Evolutionary conservation across 2,797 vertebrate genomes (phyloP).

Genomic region (Xiphophorus birchmanni): DNA sequence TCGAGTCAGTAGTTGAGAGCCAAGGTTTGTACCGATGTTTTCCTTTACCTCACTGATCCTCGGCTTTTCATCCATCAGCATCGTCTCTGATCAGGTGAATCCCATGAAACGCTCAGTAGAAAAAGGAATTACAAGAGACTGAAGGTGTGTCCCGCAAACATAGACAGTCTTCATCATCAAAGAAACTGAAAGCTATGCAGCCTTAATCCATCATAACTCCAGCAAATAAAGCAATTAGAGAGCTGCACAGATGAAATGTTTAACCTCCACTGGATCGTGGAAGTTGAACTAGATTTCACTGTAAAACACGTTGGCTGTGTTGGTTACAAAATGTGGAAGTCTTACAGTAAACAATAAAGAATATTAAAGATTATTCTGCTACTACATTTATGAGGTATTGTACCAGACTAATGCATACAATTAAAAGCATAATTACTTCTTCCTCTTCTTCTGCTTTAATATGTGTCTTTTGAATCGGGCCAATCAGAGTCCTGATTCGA

Average conservation of each 20-base stretch:
- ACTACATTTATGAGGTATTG: not conserved
- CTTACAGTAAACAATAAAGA: not conserved
- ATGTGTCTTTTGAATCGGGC: not conserved
- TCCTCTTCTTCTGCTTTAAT: not conserved
- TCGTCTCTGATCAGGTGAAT: not conserved
- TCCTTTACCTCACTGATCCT: not conserved
- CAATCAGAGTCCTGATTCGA: not conserved
- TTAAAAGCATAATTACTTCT: not conserved
- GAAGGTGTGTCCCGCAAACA: not conserved
- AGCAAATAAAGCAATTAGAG: constrained; percentile 1
- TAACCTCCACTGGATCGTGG: not conserved
- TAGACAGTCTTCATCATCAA: not conserved
- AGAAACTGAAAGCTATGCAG: not conserved
- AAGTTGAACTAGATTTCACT: not conserved
- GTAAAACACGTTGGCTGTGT: not conserved
- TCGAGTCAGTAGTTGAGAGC: not conserved
- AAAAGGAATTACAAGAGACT: not conserved
- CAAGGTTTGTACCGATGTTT: not conserved
- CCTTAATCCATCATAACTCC: not conserved
- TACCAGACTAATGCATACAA: not conserved
- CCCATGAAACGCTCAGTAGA: not conserved
- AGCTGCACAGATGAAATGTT: not conserved
- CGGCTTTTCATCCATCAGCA: not conserved
- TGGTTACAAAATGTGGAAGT: not conserved
- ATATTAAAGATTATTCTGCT: not conserved